Conservation (phyloP, 2,797 vertebrate genomes). For the Mionectes olivaceus region DNA sequence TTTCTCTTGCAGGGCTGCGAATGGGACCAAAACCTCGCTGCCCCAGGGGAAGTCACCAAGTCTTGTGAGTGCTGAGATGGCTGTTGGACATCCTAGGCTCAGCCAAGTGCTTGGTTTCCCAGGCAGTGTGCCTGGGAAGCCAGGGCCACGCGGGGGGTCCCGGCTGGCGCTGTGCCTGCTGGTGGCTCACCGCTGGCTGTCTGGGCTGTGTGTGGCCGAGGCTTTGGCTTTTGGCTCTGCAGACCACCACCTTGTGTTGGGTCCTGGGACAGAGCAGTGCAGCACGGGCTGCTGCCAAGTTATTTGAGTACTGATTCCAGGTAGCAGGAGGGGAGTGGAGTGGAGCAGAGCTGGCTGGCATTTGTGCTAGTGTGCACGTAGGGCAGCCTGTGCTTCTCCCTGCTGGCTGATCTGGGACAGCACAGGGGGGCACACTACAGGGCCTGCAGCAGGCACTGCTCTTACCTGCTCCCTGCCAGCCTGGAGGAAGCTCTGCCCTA, state of each 20-base stretch:
- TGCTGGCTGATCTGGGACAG: neutral
- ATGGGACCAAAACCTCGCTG: neutral
- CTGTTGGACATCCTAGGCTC: neutral
- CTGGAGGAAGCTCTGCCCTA: neutral
- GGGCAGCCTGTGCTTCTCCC: neutral
- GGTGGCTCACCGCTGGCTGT: neutral
- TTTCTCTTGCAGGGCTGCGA: neutral
- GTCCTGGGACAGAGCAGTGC: fast-evolving
- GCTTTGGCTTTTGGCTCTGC: neutral
- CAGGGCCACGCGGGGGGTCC: fast-evolving
- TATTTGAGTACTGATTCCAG: neutral
- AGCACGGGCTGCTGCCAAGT: neutral
- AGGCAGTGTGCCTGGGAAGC: neutral
- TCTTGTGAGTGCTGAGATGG: fast-evolving
- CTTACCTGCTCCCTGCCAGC: neutral
- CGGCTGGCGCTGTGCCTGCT: neutral
- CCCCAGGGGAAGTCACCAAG: fast-evolving
- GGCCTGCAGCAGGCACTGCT: neutral
- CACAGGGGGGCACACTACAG: fast-evolving
- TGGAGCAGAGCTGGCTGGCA: neutral
- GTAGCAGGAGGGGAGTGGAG: neutral
- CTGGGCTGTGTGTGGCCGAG: neutral
- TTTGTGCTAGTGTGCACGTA: neutral
- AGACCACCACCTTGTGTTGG: neutral
- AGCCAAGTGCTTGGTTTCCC: fast-evolving